phyloP scores from a whole-genome alignment of 2,113 vertebrate species.

The Mirounga angustirostris region DNA sequence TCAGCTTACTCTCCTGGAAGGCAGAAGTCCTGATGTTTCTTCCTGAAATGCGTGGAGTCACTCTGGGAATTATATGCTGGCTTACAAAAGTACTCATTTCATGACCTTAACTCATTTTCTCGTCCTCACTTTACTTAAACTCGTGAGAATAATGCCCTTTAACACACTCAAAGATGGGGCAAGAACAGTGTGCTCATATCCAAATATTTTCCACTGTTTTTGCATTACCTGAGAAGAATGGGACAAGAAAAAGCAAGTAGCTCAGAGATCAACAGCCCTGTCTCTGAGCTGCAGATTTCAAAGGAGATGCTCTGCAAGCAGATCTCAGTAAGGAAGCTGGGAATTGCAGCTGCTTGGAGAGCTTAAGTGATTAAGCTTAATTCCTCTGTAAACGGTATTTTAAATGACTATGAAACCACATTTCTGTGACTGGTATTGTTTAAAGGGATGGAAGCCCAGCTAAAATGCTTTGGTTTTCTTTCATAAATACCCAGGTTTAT shows the following conservation, averaged over 20 bases:
- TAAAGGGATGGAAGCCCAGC: slow-evolving; percentile 68
- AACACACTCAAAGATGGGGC: background rate
- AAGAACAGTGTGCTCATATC: background rate
- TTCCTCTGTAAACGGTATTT: slow-evolving; percentile 80
- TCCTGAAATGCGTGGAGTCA: background rate
- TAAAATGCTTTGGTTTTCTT: slow-evolving; percentile 73
- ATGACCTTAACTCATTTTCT: background rate
- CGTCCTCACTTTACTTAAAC: background rate
- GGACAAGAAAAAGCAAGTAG: slow-evolving; percentile 68
- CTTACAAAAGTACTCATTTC: background rate
- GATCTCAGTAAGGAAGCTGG: slow-evolving; percentile 69
- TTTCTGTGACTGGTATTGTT: slow-evolving; percentile 74
- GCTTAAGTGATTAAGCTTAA: slow-evolving; percentile 83
- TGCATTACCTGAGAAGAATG: background rate
- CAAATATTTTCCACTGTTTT: slow-evolving; percentile 40
- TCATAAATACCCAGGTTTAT: slow-evolving; percentile 69
- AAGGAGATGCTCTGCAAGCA: slow-evolving; percentile 58
- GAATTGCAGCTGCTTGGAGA: slow-evolving; percentile 69
- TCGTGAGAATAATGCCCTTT: background rate
- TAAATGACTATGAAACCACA: slow-evolving; percentile 82
- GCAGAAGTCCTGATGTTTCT: background rate
- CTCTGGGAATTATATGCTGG: background rate
- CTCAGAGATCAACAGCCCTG: slow-evolving; percentile 33
- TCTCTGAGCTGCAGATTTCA: slow-evolving; percentile 68
- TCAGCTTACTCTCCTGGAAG: background rate